Base-by-base conservation (phyloP, 2,888 invertebrate species). In the Ormyrus rosae region DNA sequence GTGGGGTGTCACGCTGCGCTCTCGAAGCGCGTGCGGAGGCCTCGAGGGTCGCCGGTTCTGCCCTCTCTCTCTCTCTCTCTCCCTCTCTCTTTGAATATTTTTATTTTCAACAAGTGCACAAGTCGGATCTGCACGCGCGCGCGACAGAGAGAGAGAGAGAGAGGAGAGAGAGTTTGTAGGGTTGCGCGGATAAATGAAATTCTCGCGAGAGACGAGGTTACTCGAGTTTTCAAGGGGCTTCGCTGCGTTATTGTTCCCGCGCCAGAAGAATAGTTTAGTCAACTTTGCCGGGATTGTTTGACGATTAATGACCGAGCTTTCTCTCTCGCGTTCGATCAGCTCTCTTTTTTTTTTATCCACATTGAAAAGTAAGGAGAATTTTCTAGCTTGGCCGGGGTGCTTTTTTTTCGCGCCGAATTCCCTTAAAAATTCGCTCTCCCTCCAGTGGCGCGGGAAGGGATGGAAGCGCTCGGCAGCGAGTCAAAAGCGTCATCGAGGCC, bases 401-500 rank as follows among this genome's bases (percentile, higher is more conserved):
- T 19, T 19, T 19, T 19, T 19, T 19, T 19, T 19, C 61, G 50
- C 48, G 10, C 64, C 55, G 50, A 55, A 64, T 75, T 11, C 58
- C 53, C 55, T 63, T n/a, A 63, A 63, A 76, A 63, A 71, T 71
- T 71, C 50, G 10, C 34, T 58, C 63, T 56, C 50, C 2, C 7
- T 55, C 69, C 45, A 56, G 45, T 58, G 55, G 34, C 46, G 79
- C 79, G 70, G 72, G 50, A 53, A 19, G 73, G 48, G 13, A 67
- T 75, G 72, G 67, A 80, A 58, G 69, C 64, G 70, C 69, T 73
- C 75, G 48, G 48, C 51, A 69, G 72, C 51, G 48, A 72, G 58
- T 68, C 70, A 56, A 48, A 10, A 51, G 70, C 72, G 70, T 81
- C 58, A 58, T 78, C 81, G 75, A 76, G 81, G 61, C 77, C 68